Conservation (phyloP, 2,113 vertebrate species). For the Anoura caudifer region DNA sequence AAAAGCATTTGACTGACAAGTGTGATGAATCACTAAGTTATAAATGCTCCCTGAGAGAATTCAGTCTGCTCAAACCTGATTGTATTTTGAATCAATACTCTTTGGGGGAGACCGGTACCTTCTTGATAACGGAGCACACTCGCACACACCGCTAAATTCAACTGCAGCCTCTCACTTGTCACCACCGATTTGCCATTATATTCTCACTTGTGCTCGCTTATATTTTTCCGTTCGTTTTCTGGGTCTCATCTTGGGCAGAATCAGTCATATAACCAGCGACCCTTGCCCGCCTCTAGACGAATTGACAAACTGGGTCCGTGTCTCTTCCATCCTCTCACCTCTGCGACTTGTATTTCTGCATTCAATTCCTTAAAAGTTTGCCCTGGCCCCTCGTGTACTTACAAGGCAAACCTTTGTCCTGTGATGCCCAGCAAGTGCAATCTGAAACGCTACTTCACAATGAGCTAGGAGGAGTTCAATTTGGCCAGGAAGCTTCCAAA, state of each 20-base stretch:
- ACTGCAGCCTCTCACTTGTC: too few relatives aligned
- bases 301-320: not conserved
- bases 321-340: not conserved
- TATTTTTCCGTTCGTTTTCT: rapidly evolving
- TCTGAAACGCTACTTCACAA: rapidly evolving
- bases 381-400: rapidly evolving
- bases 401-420: not conserved
- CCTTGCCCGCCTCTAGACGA: rapidly evolving
- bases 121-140: too few relatives aligned
- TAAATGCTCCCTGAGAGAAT: not conserved
- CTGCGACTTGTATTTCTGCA: rapidly evolving
- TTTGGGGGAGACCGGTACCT: too few relatives aligned
- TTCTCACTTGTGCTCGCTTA: rapidly evolving
- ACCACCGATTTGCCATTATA: rapidly evolving
- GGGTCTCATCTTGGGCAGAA: not conserved
- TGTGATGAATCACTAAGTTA: not conserved
- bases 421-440: not conserved
- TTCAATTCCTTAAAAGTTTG: not conserved
- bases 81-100: not conserved
- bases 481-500: not conserved
- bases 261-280: rapidly evolving
- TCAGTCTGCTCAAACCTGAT: not conserved
- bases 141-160: not conserved
- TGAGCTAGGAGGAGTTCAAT: too few relatives aligned
- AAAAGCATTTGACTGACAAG: not conserved